These are phyloP conservation scores for Pyxicephalus adspersus DNA, from an alignment of 2,113 vertebrate species.

Conservation along the genomic window DNA sequence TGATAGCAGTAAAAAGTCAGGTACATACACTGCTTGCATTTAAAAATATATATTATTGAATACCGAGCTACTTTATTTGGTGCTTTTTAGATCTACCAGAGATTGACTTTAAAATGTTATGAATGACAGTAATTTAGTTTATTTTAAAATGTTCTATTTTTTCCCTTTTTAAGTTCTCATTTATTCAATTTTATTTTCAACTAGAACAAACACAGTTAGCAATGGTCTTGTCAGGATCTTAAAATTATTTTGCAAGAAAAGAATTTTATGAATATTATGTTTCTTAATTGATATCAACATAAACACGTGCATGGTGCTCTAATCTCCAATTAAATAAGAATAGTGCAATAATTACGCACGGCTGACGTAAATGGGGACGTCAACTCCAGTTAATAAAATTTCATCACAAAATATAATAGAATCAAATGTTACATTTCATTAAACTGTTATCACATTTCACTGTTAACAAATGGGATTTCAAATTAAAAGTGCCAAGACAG, in stretches of 20 bases:
- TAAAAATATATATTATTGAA: too few relatives aligned
- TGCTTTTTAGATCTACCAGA: too few relatives aligned
- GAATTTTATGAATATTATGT: slow-evolving; percentile 20
- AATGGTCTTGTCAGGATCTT: not conserved
- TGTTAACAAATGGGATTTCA: slow-evolving; percentile 1
- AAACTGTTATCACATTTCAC: slow-evolving; percentile 35
- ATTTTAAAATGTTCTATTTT: too few relatives aligned
- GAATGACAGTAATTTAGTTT: too few relatives aligned
- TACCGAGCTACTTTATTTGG: too few relatives aligned
- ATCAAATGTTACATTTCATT: slow-evolving; percentile 32
- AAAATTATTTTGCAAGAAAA: slow-evolving; percentile 4
- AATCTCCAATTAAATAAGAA: slow-evolving; percentile 33
- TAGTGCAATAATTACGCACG: not conserved
- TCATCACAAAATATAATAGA: slow-evolving; percentile 32
- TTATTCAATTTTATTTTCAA: slow-evolving; percentile 7
- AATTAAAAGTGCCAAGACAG: not conserved
- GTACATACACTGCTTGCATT: too few relatives aligned
- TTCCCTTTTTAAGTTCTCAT: not conserved
- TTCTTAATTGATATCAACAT: slow-evolving; percentile 20
- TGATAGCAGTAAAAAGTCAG: too few relatives aligned
- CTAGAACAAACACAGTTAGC: slow-evolving; percentile 1
- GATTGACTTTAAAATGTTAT: too few relatives aligned
- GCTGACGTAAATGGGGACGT: slow-evolving; percentile 37
- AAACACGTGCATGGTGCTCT: not conserved
- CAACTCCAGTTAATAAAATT: slow-evolving; percentile 32